These are phyloP conservation scores for Teinopalpus imperialis DNA, from an alignment of 2,888 invertebrate genomes.

Conservation along the genomic window DNA sequence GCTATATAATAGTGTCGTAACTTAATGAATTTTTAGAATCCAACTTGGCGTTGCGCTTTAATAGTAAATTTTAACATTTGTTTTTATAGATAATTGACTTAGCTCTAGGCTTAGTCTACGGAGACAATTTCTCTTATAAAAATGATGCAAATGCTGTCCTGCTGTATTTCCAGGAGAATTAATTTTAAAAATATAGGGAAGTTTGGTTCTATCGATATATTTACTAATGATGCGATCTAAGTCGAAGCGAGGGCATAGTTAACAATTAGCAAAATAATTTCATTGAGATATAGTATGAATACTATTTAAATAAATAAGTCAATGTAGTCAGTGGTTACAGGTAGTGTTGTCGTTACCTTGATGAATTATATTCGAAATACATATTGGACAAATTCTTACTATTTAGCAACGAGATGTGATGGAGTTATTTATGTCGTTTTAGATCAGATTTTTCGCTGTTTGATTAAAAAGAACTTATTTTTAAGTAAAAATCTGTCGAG, in stretches of 20 bases:
- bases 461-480: constrained; percentile 32
- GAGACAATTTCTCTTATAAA: constrained; percentile 2
- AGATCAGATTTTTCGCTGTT: constrained; percentile 44
- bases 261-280: constrained; percentile 63
- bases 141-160: background rate
- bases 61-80: constrained; percentile 16
- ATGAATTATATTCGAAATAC: constrained; percentile 50
- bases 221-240: constrained; percentile 49
- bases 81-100: constrained; percentile 13
- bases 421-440: constrained; percentile 36
- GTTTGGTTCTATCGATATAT: too few relatives aligned
- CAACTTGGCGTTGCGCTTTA: constrained; percentile 24
- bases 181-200: too few relatives aligned
- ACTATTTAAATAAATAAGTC: constrained; percentile 69
- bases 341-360: constrained; percentile 75
- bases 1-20: constrained; percentile 9
- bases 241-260: constrained; percentile 52
- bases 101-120: background rate
- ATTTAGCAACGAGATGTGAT: constrained; percentile 51
- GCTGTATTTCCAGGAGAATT: constrained; percentile 17
- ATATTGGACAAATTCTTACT: constrained; percentile 50
- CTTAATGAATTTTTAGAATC: constrained; percentile 23
- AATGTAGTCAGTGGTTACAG: constrained; percentile 77
- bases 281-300: constrained; percentile 64
- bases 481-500: constrained; percentile 35